These are phyloP conservation scores for Hypsibius dujardini DNA, from an alignment of 1,140 invertebrate species.

Conservation along the genomic window DNA sequence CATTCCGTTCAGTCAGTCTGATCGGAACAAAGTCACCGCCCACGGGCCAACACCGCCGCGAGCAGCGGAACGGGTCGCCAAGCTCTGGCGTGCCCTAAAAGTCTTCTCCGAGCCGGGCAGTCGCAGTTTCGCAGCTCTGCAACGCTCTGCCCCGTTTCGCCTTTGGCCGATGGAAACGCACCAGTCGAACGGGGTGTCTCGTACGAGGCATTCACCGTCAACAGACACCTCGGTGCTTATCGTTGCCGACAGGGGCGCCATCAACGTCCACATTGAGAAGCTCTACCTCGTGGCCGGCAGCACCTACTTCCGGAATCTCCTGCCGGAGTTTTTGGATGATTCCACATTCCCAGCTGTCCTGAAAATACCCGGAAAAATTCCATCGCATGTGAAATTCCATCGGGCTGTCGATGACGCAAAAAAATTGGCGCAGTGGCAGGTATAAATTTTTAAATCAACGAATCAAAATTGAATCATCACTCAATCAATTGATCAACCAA, in stretches of 20 bases:
- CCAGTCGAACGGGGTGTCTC: too few species aligned
- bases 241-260: too few species aligned
- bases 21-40: not conserved
- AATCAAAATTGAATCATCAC: too few species aligned
- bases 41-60: not conserved
- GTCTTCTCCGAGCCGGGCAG: constrained; percentile 14
- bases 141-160: not conserved
- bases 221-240: too few species aligned
- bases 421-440: not conserved
- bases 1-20: not conserved
- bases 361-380: not conserved
- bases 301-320: not conserved
- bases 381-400: not conserved
- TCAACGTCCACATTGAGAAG: not conserved
- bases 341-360: not conserved
- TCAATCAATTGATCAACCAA: too few species aligned
- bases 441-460: too few species aligned
- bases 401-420: not conserved
- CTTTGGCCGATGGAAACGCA: too few species aligned
- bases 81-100: not conserved
- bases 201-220: too few species aligned
- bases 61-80: not conserved
- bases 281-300: not conserved
- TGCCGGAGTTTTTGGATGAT: too few species aligned
- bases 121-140: constrained; percentile 2